A percentile compares a stretch with the other conserved stretches of the same genome.
phyloP scores from a whole-genome alignment of 2,113 vertebrate species.

The Myanophis thanlyinensis region DNA sequence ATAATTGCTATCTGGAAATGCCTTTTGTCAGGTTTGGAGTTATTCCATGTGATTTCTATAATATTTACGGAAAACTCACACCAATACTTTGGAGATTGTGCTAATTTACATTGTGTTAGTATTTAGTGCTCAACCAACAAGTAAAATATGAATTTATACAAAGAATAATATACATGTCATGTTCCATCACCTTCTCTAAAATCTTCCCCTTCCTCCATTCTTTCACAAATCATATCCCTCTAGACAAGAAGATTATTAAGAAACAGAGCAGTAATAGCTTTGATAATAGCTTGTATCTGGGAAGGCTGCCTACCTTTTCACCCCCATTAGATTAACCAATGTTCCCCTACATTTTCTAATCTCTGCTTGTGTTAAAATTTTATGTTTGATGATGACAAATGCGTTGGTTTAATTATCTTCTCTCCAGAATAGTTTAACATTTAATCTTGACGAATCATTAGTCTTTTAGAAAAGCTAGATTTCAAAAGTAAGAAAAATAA shows the following conservation, averaged over 20 bases:
- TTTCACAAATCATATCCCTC: conserved; percentile 14
- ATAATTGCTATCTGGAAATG: background rate
- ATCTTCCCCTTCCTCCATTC: background rate
- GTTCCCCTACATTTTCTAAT: background rate
- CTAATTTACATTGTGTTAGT: conserved; percentile 29
- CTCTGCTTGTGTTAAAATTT: conserved; percentile 5
- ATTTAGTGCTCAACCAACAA: accelerated
- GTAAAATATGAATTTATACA: conserved; percentile 5
- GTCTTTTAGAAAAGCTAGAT: background rate
- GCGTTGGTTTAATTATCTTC: background rate
- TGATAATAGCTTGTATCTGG: background rate
- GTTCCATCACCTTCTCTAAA: conserved; percentile 13
- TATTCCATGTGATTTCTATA: background rate
- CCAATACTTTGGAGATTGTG: accelerated
- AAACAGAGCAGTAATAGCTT: conserved; percentile 25
- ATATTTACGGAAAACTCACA: background rate
- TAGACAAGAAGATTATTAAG: conserved; percentile 36
- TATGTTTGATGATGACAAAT: conserved; percentile 17
- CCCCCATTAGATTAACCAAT: background rate
- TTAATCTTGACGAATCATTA: background rate
- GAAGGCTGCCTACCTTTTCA: conserved; percentile 7
- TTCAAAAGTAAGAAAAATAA: background rate
- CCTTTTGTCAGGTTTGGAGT: background rate
- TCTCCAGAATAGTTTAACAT: background rate
- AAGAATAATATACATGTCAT: accelerated